Percentiles rank a stretch among this genome's conserved stretches.
Evolutionary conservation across 2,113 vertebrate species (phyloP).

Genomic region (Toxotes jaculatrix): DNA sequence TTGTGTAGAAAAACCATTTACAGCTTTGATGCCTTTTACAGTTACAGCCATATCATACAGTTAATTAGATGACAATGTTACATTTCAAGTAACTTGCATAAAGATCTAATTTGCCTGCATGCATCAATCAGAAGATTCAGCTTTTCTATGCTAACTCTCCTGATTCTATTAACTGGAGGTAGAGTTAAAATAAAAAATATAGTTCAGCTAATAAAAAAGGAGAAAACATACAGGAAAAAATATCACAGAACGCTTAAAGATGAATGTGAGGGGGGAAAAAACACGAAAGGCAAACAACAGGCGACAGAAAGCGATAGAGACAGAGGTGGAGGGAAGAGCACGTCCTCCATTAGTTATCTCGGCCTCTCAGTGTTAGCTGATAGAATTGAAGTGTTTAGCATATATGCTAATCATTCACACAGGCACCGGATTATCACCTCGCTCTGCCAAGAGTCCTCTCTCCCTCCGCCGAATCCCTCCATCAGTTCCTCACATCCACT

Average conservation of each 20-base stretch:
- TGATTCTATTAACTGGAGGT: too few species aligned
- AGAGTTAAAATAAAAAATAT: too few species aligned
- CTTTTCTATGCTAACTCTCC: too few species aligned
- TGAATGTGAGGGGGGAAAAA: not conserved
- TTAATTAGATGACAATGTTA: not conserved
- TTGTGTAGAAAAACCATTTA: too few species aligned
- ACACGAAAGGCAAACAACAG: slow-evolving; percentile 24
- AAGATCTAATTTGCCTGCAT: not conserved
- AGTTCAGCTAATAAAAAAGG: not conserved
- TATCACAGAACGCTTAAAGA: not conserved
- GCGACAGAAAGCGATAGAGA: slow-evolving; percentile 18
- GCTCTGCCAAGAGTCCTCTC: slow-evolving; percentile 71
- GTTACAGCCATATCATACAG: not conserved
- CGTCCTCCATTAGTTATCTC: slow-evolving; percentile 72
- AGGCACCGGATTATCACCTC: slow-evolving; percentile 71
- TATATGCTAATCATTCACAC: slow-evolving; percentile 81
- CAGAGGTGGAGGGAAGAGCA: slow-evolving; percentile 47
- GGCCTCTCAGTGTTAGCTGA: slow-evolving; percentile 79
- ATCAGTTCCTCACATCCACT: slow-evolving; percentile 33
- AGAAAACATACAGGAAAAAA: not conserved
- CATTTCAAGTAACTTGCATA: not conserved
- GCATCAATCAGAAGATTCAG: too few species aligned
- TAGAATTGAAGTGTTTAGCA: slow-evolving; percentile 80
- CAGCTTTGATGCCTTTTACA: not conserved
- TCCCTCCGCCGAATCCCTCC: slow-evolving; percentile 52